Base-by-base conservation (phyloP, 2,888 invertebrate genomes). In the Encarsia formosa region DNA sequence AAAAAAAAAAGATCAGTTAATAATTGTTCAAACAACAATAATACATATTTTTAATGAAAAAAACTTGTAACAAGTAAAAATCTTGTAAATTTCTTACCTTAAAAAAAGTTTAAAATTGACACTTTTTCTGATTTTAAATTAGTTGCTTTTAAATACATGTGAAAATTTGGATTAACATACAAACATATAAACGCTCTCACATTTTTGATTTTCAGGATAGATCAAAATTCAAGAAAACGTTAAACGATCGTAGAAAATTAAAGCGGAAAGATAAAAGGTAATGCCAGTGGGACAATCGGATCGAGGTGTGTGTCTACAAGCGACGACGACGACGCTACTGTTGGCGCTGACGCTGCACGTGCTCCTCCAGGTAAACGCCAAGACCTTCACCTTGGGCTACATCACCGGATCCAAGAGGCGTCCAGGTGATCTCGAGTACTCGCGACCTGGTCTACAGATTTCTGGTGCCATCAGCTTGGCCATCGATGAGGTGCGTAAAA, bases 391-490 rank as follows among this genome's bases (percentile, higher is more conserved):
- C 18, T 77, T 92, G 56, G 91, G 91, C 42, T 92, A 92, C 73
- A 76, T 92, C 59, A 92, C 91, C 2, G 92, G 92, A 4, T 89
- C 91, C 11, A 84, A 88, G 68, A 78, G 92, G 56, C 79, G 83
- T 53, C 83, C 84, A 18, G 88, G 87, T 18, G 88, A 91, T 76
- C 77, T 82, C 62, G 86, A 84, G 71, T 93, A 93, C 71, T 83
- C 85, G 50, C 81, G 86, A 56, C 93, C 92, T 9, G 88, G 87
- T 49, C 75, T 78, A 49, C 79, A 79, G 41, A 85, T 85, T 63
- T 84, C 84, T 66, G 94, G 94, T 26, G 94, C 93, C 29, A 87
- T 95, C 60, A 87, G 90, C 2, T 79, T 92, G 66, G 94, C 94
- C 16, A 83, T 92, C 20, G 84, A 87, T 46, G 88, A 93, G 76